phyloP scores from a whole-genome alignment of 2,797 vertebrate genomes.

The Chaunax sp. region DNA sequence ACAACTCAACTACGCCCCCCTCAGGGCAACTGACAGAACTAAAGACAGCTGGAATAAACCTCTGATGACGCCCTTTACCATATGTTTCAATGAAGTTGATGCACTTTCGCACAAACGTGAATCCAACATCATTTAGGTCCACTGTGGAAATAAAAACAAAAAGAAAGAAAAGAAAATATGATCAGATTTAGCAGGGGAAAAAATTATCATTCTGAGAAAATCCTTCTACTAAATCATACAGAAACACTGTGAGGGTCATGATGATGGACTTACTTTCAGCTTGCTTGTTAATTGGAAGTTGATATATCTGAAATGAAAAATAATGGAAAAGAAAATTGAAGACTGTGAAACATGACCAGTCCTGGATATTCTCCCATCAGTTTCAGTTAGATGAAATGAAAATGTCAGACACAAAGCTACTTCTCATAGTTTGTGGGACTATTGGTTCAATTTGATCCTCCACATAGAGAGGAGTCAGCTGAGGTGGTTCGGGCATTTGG shows the following conservation, averaged over 20 bases:
- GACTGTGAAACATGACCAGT: slow-evolving; percentile 7
- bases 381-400: neutral
- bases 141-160: slow-evolving; percentile 78
- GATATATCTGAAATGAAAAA: slow-evolving; percentile 91
- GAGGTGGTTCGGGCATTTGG: too few relatives aligned
- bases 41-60: neutral
- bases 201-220: neutral
- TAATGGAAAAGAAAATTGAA: slow-evolving; percentile 36
- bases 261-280: slow-evolving; percentile 92
- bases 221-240: too few relatives aligned
- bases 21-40: slow-evolving; percentile 40
- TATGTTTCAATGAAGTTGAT: slow-evolving; percentile 93
- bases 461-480: too few relatives aligned
- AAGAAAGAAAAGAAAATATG: neutral
- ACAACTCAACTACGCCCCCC: slow-evolving; percentile 65
- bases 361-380: neutral
- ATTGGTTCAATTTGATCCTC: too few relatives aligned
- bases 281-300: slow-evolving; percentile 96
- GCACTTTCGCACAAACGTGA: slow-evolving; percentile 96
- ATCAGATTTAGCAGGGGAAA: neutral
- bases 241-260: neutral
- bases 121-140: slow-evolving; percentile 96
- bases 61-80: slow-evolving; percentile 80
- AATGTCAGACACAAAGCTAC: slow-evolving; percentile 18
- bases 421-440: neutral